Conservation (phyloP, 2,888 invertebrate genomes). For the Acleris cristana region DNA sequence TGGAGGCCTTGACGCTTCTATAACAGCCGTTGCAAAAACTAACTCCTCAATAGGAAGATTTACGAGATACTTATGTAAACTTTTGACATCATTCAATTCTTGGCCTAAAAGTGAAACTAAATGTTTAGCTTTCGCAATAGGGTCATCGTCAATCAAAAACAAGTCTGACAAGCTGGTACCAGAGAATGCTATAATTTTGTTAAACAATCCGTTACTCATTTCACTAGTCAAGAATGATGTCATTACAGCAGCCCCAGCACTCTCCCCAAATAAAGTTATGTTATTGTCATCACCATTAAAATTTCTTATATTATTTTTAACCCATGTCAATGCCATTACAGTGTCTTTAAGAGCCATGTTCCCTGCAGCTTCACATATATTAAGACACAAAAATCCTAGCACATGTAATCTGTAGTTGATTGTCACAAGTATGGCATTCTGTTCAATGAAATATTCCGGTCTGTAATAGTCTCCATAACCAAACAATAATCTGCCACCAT, state of each 20-base stretch:
- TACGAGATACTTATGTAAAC: conserved; percentile 57
- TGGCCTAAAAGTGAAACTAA: conserved; percentile 58
- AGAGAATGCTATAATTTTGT: conserved; percentile 67
- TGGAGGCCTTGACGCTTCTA: conserved; percentile 54
- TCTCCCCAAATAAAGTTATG: conserved; percentile 69
- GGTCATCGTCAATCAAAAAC: conserved; percentile 60
- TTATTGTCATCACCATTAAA: conserved; percentile 69
- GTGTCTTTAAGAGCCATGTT: conserved; percentile 71
- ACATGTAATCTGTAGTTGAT: conserved; percentile 69
- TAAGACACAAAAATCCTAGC: conserved; percentile 67
- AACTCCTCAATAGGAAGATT: conserved; percentile 60
- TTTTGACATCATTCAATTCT: conserved; percentile 48
- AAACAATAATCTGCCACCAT: conserved; percentile 81
- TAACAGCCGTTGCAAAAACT: conserved; percentile 52
- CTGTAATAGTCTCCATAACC: conserved; percentile 79
- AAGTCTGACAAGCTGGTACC: conserved; percentile 64
- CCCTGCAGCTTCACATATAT: conserved; percentile 69
- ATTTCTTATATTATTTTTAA: conserved; percentile 59
- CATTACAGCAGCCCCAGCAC: conserved; percentile 63
- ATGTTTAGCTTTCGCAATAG: conserved; percentile 56
- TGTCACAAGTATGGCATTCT: conserved; percentile 69
- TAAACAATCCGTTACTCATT: conserved; percentile 61
- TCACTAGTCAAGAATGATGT: conserved; percentile 58
- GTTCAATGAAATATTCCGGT: conserved; percentile 67
- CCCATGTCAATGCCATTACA: conserved; percentile 69